Conservation (phyloP, 2,797 vertebrate species). For the Anabacerthia variegaticeps region DNA sequence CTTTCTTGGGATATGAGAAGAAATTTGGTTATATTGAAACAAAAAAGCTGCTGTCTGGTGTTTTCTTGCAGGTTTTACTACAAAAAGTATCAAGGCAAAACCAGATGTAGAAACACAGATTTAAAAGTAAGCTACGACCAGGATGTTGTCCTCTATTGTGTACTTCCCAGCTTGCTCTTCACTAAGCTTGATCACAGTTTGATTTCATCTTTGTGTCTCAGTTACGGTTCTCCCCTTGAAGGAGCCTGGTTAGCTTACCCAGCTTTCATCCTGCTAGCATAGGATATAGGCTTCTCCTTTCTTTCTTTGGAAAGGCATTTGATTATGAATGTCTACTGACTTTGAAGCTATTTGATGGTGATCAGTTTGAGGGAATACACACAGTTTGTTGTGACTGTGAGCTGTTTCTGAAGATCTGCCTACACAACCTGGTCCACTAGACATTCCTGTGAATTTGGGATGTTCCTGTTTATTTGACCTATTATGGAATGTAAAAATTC, state of each 20-base stretch:
- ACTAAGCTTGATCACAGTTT: background rate
- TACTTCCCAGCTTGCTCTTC: background rate
- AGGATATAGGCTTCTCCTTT: background rate
- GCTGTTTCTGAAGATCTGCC: background rate
- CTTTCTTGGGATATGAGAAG: background rate
- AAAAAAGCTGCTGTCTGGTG: background rate
- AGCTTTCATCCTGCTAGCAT: background rate
- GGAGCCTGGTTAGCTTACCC: background rate
- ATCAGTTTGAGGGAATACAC: background rate
- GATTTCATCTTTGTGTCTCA: background rate
- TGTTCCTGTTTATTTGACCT: background rate
- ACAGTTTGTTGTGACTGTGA: background rate
- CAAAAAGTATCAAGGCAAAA: background rate
- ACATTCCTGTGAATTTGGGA: background rate
- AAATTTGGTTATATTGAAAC: background rate
- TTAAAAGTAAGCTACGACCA: background rate
- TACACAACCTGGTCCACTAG: background rate
- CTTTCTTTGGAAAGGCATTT: background rate
- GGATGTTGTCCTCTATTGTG: accelerated
- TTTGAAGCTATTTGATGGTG: background rate
- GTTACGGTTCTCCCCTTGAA: background rate
- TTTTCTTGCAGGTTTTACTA: background rate
- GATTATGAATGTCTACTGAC: background rate
- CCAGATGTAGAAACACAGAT: background rate
- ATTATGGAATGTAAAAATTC: background rate